Conservation (phyloP, 1,140 invertebrate species). For the Platorchestia sp. region DNA sequence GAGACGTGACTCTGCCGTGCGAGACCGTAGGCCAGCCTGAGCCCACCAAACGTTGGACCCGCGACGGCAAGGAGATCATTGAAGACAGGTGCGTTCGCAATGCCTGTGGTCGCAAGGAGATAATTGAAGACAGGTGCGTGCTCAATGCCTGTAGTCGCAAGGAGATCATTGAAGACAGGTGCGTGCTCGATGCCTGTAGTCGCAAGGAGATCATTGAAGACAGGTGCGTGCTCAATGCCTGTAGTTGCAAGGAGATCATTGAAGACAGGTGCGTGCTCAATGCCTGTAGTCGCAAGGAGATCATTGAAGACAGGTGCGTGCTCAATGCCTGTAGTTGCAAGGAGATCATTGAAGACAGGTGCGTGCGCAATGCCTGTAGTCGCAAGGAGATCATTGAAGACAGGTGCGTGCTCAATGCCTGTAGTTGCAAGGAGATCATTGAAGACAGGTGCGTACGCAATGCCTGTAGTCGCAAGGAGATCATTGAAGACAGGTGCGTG, state of each 20-base stretch:
- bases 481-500: conserved; percentile 79
- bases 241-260: not conserved
- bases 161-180: conserved; percentile 80
- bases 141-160: conserved; percentile 68
- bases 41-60: conserved; percentile 63
- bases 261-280: not conserved
- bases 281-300: not conserved
- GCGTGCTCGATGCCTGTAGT: not conserved
- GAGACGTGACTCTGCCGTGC: conserved; percentile 76
- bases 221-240: conserved; percentile 72
- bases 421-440: conserved; percentile 74
- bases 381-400: conserved; percentile 78
- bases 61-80: conserved; percentile 74
- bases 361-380: not conserved
- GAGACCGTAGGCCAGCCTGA: conserved; percentile 76
- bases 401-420: conserved; percentile 73
- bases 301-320: not conserved
- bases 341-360: conserved; percentile 80
- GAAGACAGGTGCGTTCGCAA: conserved; percentile 76
- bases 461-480: conserved; percentile 70
- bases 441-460: conserved; percentile 76
- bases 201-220: conserved; percentile 78
- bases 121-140: conserved; percentile 80
- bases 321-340: conserved; percentile 67
- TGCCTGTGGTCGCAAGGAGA: conserved; percentile 70